Conservation (phyloP, 2,888 invertebrate species). For the Acleris literana region DNA sequence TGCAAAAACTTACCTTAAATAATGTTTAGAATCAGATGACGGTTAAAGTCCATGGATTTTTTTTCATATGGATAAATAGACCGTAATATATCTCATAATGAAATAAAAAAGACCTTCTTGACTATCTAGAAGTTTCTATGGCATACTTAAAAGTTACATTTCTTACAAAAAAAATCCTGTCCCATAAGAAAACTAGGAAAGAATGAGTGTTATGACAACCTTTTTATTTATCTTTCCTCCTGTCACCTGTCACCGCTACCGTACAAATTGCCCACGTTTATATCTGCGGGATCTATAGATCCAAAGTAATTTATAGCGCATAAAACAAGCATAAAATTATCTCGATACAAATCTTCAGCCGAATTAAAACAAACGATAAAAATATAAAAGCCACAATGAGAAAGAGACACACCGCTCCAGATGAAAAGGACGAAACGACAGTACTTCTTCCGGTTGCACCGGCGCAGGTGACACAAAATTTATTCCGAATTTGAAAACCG, state of each 20-base stretch:
- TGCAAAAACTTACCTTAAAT: background rate
- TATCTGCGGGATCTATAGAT: conserved; percentile 72
- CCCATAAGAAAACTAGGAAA: conserved; percentile 9
- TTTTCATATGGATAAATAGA: too few relatives aligned
- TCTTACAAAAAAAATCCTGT: background rate
- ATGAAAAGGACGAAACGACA: conserved; percentile 46
- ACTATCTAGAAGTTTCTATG: too few relatives aligned
- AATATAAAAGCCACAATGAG: conserved; percentile 50
- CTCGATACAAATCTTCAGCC: conserved; percentile 71
- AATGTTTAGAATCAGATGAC: background rate
- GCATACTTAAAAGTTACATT: background rate
- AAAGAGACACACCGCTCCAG: conserved; percentile 55
- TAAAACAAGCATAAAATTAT: conserved; percentile 79
- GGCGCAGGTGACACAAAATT: conserved; percentile 82
- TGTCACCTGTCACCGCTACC: conserved; percentile 71
- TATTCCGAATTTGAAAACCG: conserved; percentile 83
- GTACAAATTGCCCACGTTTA: conserved; percentile 68
- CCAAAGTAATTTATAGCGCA: conserved; percentile 76
- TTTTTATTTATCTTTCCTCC: conserved; percentile 38
- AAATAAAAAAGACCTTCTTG: too few relatives aligned
- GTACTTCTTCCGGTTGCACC: conserved; percentile 78
- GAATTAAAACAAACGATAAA: conserved; percentile 73
- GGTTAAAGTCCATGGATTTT: too few relatives aligned
- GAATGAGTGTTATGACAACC: conserved; percentile 37
- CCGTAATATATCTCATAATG: too few relatives aligned